Evolutionary conservation across 2,113 vertebrate genomes (phyloP).

Genomic region (Empidonax traillii): DNA sequence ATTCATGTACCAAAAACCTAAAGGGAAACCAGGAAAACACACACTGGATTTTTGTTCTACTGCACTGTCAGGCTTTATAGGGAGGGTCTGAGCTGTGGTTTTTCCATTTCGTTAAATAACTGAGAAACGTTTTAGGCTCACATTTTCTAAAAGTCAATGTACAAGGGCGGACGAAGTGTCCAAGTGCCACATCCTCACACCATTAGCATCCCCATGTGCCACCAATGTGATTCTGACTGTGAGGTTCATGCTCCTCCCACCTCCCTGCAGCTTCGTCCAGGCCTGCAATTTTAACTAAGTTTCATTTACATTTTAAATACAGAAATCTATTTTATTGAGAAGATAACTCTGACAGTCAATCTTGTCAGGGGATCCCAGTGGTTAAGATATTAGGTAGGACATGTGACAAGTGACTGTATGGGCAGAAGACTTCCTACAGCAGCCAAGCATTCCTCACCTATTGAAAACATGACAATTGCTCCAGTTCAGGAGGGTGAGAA

Average conservation of each 20-base stretch:
- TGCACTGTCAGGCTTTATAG: not conserved
- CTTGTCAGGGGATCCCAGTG: not conserved
- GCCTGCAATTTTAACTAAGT: not conserved
- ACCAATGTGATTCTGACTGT: rapidly evolving
- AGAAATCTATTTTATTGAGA: not conserved
- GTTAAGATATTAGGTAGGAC: not conserved
- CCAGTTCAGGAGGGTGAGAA: not conserved
- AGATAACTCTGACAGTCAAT: not conserved
- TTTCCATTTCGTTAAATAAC: not conserved
- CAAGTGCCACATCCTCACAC: not conserved
- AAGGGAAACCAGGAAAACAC: not conserved
- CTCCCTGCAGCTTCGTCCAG: not conserved
- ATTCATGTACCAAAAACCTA: not conserved
- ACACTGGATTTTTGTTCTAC: not conserved
- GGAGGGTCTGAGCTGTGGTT: not conserved
- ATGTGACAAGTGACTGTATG: not conserved
- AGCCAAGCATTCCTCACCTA: not conserved
- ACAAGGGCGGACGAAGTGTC: rapidly evolving
- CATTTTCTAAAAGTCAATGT: not conserved
- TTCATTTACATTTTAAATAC: not conserved
- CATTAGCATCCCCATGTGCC: not conserved
- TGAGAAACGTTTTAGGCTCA: not conserved
- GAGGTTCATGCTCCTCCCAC: not conserved
- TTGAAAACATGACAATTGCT: not conserved
- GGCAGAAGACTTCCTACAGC: not conserved